Base-by-base conservation (phyloP, 2,797 vertebrate species). In the Neostethus bicornis region DNA sequence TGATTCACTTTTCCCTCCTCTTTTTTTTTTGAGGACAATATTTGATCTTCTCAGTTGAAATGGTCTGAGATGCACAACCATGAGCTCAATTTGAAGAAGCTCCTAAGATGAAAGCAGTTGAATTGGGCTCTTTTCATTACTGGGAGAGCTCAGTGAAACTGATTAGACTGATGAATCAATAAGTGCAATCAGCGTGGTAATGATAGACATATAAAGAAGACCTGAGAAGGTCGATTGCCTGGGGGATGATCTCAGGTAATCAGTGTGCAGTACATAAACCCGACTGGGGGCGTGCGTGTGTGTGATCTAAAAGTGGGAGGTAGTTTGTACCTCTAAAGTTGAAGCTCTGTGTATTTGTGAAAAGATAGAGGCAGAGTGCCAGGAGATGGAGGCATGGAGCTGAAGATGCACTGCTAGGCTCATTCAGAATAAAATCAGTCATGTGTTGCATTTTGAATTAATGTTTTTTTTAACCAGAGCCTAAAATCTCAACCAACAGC, bases 331-430 rank as follows among this genome's bases (percentile, higher is more conserved):
- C 37, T 48, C 51, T 61, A 21, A 66, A 52, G 60, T 77, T 32
- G 52, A 14, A 24, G 56, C 47, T 54, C 5, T 31, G 55, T 25
- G 17, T 28, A 32, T 7, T 41, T 55, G n/a, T 48, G 34, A 14
- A 17, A 35, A 14, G 28, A n/a, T 21, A 19, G 37, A 32, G 12
- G 13, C 13, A 32, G 20, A 24, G 47, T 35, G n/a, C 34, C 4
- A 19, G 26, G 26, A n/a, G 21, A 52, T 21, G 24, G 68, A 34
- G 24, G 85, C 72, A 85, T 87, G 53, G 24, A 57, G 43, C 41
- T 1, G 4, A 73, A 66, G 31, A 62, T 65, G 73, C 89, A 80
- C 89, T 88, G 88, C 91, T 81, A 76, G 91, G 89, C 83, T 83
- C 89, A 65, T 86, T 67, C 49, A 81, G 72, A 79, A 69, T 83